Base-by-base conservation (phyloP, 2,797 vertebrate species). In the Sebastes ruberrimus region DNA sequence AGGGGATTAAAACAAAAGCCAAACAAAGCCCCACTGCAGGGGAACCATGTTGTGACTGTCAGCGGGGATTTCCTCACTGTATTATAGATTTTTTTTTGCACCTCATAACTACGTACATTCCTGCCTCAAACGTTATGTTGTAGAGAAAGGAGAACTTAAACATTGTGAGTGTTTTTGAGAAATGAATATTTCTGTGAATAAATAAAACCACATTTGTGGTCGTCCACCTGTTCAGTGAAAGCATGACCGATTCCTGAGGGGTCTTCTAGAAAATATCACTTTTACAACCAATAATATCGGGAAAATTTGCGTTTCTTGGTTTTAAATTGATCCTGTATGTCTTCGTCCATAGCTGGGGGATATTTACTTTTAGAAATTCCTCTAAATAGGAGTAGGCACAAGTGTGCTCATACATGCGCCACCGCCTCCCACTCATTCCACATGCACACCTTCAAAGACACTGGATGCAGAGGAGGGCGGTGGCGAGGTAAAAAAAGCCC, bases 1-100 rank as follows among this genome's bases (percentile, higher is more conserved):
- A 92, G 83, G 85, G 91, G 91, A 95, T 90, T 92, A 92, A 94
- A 95, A 95, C 90, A 93, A 95, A 95, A 93, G 90, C 83, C 88
- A 92, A 94, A 94, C 89, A 91, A 91, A 93, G 93, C 88, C 84
- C 78, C 78, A 78, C 88, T 88, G 92, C 80, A 91, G 88, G 91
- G 90, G 88, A 90, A 84, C 79, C 88, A 56, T 90, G 86, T 92
- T 91, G 92, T 91, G 86, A 92, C 86, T 91, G 82, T 87, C 90
- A 90, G 88, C 61, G 46, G 76, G 84, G 84, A 85, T 82, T 91
- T 90, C 86, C 87, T 86, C 78, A 79, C 74, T 77, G 68, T 74
- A 77, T 66, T 83, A 59, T 64, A 60, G 82, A 64, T 42, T 42
- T 46, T 85, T 60, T 85, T 82, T 80, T 68, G n/a, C 57, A 35